Evolutionary conservation across 2,797 vertebrate genomes (phyloP), one percentile per base, ranked within the genome.

Genomic region (Eutrigla gurnardus): DNA sequence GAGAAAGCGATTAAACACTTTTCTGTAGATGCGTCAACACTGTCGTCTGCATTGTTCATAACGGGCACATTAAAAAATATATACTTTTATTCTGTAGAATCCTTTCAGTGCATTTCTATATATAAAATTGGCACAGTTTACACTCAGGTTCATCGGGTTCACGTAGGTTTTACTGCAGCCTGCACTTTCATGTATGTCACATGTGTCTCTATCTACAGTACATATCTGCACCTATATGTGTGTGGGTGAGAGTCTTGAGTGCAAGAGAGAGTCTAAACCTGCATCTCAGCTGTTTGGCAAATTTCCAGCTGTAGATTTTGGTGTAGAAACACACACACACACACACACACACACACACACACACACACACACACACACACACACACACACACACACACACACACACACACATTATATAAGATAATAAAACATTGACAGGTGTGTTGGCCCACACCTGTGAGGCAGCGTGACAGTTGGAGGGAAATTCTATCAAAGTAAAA

Each of bases 361-460:
- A 54, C 53, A 15, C 42, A 11, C 33, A 54, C 63, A 52, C 35
- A 4, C 43, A 50, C 40, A 35, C 40, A 45, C 54, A 53, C 37
- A 2, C 62, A 60, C 55, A 15, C 35, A 39, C 33, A 25, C 50
- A 73, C 52, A 53, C 61, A 59, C 47, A 54, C 39, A 36, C 45
- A 50, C 57, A 62, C 64, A 52, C 42, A 52, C 11, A 35, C 9
- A 1, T 67, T 47, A 54, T 15, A 36, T 58, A 59, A 58, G 18
- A 43, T 10, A 7, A 39, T 68, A 5, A 74, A 65, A 45, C 32
- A 63, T 81, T 77, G 36, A 75, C 70, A 68, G 61, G 58, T 75
- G 63, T 7, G 42, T 25, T 43, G 50, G 6, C 50, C 49, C 53
- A 57, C 77, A 82, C 78, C 78, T 82, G 77, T 14, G 18, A 17